Evolutionary conservation across 2,888 invertebrate species (phyloP), one percentile per base, ranked within the genome.

Genomic region (Pammene aurita): DNA sequence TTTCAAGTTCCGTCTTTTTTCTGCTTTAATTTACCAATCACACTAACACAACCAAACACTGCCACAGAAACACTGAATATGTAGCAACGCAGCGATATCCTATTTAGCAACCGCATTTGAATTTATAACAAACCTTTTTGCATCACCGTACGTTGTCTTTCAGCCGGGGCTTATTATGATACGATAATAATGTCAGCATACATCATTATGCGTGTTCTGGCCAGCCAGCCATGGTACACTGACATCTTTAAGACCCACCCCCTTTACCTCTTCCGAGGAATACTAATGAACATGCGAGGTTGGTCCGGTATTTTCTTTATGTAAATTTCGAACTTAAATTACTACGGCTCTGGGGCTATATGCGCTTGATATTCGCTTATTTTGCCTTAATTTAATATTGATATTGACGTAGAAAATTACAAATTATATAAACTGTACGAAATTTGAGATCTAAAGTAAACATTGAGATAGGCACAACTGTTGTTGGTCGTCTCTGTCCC

Each of bases 121-220:
- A 61, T 56, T 55, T 13, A 56, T 35, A 67, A 67, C 65, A 72
- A 62, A 70, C 60, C 64, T 72, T 77, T 70, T 70, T 72, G 35
- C 50, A 64, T 75, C 76, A 74, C 71, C 74, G 83, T 88, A 86
- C 81, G 72, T 68, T 79, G 79, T 84, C 84, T 84, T 84, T 83
- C 83, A 82, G 82, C 72, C 74, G 76, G 74, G 76, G 79, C 84
- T 87, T 89, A 88, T 89, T 88, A 87, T 80, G 78, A 81, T 88
- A 85, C 81, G 84, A 84, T 84, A 86, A 80, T 85, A 83, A 86
- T 78, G 84, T 86, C 80, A 81, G 85, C 84, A 86, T 84, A 88
- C 86, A 87, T 88, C 87, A 85, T 91, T 88, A 88, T 88, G 81
- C 82, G 80, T 84, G 80, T 73, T 70, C 81, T 79, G 89, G 83